Conservation (phyloP, 2,797 vertebrate genomes). For the Pangasius djambal region DNA sequence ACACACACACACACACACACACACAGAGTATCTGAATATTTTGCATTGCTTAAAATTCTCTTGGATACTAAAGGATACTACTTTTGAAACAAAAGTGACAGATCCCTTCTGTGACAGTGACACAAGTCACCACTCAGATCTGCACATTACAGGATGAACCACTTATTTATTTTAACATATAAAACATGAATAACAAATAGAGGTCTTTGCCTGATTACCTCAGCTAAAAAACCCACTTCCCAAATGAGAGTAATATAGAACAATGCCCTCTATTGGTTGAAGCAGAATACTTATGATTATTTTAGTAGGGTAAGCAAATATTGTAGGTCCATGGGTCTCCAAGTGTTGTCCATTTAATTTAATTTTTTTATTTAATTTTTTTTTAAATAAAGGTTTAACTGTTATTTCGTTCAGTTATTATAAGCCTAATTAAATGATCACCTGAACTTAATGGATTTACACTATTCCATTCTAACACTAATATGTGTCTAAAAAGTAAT, state of each 20-base stretch:
- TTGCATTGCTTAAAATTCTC: conserved; percentile 19
- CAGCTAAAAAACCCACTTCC: background rate
- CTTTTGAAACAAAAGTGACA: background rate
- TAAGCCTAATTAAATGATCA: background rate
- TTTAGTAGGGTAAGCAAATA: background rate
- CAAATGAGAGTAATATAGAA: conserved; percentile 38
- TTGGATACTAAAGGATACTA: background rate
- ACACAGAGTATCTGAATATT: conserved; percentile 18
- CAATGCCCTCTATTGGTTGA: conserved; percentile 58
- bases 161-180: background rate
- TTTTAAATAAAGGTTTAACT: background rate
- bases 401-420: background rate
- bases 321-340: background rate
- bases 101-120: background rate
- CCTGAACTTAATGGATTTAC: background rate
- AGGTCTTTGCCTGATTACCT: conserved; percentile 11
- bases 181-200: background rate
- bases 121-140: background rate
- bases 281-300: conserved; percentile 1
- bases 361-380: background rate
- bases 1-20: conserved; percentile 12
- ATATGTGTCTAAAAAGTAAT: background rate
- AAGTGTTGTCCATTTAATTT: background rate
- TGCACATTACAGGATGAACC: background rate
- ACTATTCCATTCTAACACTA: background rate